Evolutionary conservation across 2,113 vertebrate genomes (phyloP).

Genomic region (Nansenia antarctica): DNA sequence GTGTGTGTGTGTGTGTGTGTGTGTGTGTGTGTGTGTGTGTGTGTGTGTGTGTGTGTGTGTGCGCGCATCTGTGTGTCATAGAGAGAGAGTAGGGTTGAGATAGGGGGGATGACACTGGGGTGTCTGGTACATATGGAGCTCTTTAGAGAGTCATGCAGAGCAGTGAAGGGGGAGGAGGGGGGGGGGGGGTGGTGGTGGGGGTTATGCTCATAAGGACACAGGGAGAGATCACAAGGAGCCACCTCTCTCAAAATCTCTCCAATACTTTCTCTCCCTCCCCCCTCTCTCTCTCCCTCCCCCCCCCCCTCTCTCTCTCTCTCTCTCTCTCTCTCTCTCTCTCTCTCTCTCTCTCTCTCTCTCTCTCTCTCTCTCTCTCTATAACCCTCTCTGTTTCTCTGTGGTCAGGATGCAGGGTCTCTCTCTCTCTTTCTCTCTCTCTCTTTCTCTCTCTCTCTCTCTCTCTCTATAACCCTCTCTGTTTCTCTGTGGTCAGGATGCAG

Average conservation of each 20-base stretch:
- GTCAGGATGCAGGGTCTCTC: neutral
- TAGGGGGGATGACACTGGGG: slow-evolving; percentile 16
- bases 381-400: too few species aligned
- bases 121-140: slow-evolving; percentile 49
- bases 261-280: too few species aligned
- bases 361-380: too few species aligned
- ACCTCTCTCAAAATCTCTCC: neutral
- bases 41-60: slow-evolving; percentile 17
- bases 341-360: slow-evolving; percentile 7
- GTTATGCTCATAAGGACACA: slow-evolving; percentile 33
- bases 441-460: neutral
- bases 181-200: neutral
- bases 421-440: slow-evolving; percentile 26
- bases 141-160: slow-evolving; percentile 36
- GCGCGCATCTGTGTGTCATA: slow-evolving; percentile 1
- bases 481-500: slow-evolving; percentile 21
- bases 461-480: slow-evolving; percentile 15
- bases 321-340: slow-evolving; percentile 29
- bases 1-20: neutral
- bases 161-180: neutral
- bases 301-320: slow-evolving; percentile 16
- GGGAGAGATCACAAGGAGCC: slow-evolving; percentile 45
- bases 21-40: slow-evolving; percentile 13
- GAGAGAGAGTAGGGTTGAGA: too few species aligned
- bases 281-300: neutral